Evolutionary conservation across 2,888 invertebrate species (phyloP).

Genomic region (Xestia sexstrigata): DNA sequence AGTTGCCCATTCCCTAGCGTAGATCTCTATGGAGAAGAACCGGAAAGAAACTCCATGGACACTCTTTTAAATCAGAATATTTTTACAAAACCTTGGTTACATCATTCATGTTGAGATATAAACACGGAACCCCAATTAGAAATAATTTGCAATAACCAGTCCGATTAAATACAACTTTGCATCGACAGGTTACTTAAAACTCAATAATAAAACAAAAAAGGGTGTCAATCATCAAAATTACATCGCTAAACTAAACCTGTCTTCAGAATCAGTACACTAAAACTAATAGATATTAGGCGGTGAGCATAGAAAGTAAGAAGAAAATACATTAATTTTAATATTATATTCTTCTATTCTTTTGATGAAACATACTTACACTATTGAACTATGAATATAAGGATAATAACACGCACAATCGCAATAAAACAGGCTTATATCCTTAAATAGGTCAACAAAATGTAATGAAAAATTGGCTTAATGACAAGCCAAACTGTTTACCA

Average conservation of each 20-base stretch:
- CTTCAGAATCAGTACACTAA: conserved; percentile 42
- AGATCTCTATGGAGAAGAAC: too few relatives aligned
- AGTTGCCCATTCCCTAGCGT: too few relatives aligned
- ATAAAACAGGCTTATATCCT: background rate
- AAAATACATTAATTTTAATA: background rate
- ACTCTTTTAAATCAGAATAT: too few relatives aligned
- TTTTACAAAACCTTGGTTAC: too few relatives aligned
- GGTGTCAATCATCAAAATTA: conserved; percentile 41
- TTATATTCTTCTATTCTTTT: background rate
- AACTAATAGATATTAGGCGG: conserved; percentile 39
- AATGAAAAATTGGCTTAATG: too few relatives aligned
- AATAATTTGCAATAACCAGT: conserved; percentile 36
- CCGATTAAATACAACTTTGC: conserved; percentile 21
- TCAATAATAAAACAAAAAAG: conserved; percentile 23
- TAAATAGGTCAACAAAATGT: too few relatives aligned
- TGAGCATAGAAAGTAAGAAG: background rate
- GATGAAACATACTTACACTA: too few relatives aligned
- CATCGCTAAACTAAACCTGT: conserved; percentile 41
- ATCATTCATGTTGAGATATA: too few relatives aligned
- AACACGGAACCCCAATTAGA: conserved; percentile 12
- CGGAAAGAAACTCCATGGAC: too few relatives aligned
- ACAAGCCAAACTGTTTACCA: too few relatives aligned
- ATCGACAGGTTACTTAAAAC: conserved; percentile 35
- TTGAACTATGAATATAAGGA: too few relatives aligned
- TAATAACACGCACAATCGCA: too few relatives aligned